Evolutionary conservation across 1,140 invertebrate species (phyloP).

Genomic region (Leucophenga varia): DNA sequence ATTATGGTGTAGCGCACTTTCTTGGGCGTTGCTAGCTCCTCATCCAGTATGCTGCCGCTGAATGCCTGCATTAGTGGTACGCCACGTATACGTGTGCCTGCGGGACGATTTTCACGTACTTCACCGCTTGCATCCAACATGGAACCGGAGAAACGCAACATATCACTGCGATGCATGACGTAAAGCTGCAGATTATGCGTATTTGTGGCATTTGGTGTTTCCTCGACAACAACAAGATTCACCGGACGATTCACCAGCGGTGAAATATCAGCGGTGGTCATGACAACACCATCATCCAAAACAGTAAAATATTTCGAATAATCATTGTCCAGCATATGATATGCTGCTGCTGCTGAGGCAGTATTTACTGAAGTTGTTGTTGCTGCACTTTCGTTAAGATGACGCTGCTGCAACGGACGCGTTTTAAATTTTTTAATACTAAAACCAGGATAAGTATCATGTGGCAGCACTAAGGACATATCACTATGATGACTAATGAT

Average conservation of each 20-base stretch:
- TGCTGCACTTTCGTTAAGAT: conserved; percentile 16
- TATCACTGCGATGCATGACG: conserved; percentile 76
- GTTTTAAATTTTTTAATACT: conserved; percentile 73
- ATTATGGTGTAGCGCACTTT: conserved; percentile 78
- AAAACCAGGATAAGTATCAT: conserved; percentile 83
- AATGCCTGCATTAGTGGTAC: conserved; percentile 67
- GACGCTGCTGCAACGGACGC: conserved; percentile 22
- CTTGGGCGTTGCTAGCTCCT: conserved; percentile 57
- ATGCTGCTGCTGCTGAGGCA: conserved; percentile 19
- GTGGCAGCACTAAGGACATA: conserved; percentile 65
- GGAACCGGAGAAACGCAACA: conserved; percentile 72
- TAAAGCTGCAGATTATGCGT: conserved; percentile 79
- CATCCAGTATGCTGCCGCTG: conserved; percentile 47
- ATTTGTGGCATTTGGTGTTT: conserved; percentile 73
- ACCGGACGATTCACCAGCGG: conserved; percentile 78
- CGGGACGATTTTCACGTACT: conserved; percentile 72
- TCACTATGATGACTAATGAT: conserved; percentile 26
- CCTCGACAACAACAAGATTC: conserved; percentile 77
- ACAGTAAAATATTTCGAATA: conserved; percentile 83
- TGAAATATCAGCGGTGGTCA: conserved; percentile 82
- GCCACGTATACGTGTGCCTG: conserved; percentile 68
- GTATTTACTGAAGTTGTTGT: background rate
- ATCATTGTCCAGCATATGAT: conserved; percentile 67
- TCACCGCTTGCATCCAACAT: conserved; percentile 65
- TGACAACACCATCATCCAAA: conserved; percentile 82